These are phyloP conservation scores for Candoia aspera DNA, from an alignment of 2,113 vertebrate species.

Conservation along the genomic window DNA sequence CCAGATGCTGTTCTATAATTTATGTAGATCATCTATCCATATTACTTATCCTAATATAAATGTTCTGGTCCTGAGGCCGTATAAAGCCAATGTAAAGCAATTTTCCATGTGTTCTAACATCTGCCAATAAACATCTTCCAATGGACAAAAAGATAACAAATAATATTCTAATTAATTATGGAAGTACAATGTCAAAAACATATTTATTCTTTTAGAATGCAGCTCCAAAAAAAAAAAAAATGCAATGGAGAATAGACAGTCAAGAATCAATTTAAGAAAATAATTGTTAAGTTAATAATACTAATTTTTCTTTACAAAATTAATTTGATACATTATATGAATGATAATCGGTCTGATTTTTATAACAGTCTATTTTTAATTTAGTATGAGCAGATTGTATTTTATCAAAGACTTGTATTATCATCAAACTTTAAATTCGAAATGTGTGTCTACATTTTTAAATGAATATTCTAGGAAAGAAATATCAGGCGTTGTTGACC, in stretches of 20 bases:
- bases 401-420: background rate
- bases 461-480: background rate
- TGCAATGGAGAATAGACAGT: slow-evolving; percentile 2
- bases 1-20: background rate
- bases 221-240: slow-evolving; percentile 2
- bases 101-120: slow-evolving; percentile 1
- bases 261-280: slow-evolving; percentile 14
- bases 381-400: background rate
- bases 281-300: slow-evolving; percentile 10
- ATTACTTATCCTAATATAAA: background rate
- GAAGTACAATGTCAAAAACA: background rate
- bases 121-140: background rate
- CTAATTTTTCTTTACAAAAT: background rate
- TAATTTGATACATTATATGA: slow-evolving; percentile 12
- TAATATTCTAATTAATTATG: slow-evolving; percentile 32
- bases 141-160: slow-evolving; percentile 5
- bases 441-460: background rate
- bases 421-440: background rate
- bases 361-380: background rate
- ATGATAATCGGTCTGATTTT: slow-evolving; percentile 29
- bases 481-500: background rate
- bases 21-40: background rate
- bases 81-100: slow-evolving; percentile 1
- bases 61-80: background rate
- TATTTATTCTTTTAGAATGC: slow-evolving; percentile 8